Conservation (phyloP, 2,113 vertebrate species). For the Actinemys pallida region DNA sequence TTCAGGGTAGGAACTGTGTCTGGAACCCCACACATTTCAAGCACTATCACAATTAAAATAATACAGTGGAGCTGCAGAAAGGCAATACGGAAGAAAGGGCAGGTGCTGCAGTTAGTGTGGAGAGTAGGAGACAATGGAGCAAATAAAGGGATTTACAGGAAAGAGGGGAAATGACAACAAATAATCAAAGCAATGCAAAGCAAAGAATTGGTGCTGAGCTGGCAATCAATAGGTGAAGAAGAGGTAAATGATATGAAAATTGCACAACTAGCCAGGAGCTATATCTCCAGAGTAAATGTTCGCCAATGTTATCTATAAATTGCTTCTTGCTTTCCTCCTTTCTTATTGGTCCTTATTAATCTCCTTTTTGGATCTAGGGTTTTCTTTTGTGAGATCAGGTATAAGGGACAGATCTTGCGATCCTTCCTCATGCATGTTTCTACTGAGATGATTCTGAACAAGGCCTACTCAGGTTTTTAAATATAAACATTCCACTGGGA, state of each 20-base stretch:
- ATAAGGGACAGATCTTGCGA: neutral
- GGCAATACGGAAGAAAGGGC: neutral
- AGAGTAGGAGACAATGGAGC: neutral
- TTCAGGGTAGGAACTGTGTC: neutral
- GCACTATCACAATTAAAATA: too few relatives aligned
- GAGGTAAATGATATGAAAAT: neutral
- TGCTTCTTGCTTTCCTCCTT: neutral
- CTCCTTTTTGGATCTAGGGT: neutral
- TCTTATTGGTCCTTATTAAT: neutral
- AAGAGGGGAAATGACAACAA: neutral
- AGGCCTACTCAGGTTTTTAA: neutral
- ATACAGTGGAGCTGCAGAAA: neutral
- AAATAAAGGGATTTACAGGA: accelerated
- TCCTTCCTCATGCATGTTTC: neutral
- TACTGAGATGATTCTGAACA: neutral
- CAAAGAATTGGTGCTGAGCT: neutral
- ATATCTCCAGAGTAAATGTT: neutral
- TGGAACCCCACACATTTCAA: neutral
- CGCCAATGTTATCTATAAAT: neutral
- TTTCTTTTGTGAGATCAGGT: neutral
- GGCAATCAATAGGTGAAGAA: conserved; percentile 2
- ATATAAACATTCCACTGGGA: neutral
- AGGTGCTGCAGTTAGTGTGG: neutral
- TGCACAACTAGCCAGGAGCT: neutral
- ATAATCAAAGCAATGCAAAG: neutral